phyloP scores from a whole-genome alignment of 1,140 invertebrate species.

The Cataglyphis hispanica region DNA sequence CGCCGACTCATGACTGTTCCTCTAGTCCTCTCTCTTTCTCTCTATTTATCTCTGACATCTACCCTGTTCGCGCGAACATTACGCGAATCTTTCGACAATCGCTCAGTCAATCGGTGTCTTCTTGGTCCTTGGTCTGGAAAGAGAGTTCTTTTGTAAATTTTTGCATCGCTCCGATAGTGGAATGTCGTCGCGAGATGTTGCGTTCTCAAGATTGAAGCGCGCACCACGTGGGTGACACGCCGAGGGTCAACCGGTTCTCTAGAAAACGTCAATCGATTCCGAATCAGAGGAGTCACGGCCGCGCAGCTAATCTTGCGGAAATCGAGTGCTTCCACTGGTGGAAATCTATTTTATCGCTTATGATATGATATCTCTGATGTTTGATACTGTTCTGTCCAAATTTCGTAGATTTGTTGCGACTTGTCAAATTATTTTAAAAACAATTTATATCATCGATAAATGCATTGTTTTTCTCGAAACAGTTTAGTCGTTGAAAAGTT shows the following conservation, averaged over 20 bases:
- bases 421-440: not conserved
- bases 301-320: not conserved
- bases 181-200: not conserved
- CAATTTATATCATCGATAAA: too few species aligned
- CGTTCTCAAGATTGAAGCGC: not conserved
- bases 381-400: not conserved
- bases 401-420: too few species aligned
- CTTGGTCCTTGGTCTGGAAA: not conserved
- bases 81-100: constrained; percentile 27
- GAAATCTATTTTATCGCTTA: not conserved
- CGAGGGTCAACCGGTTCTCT: constrained; percentile 14
- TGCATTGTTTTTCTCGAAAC: too few species aligned
- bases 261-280: not conserved
- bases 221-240: not conserved
- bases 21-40: not conserved
- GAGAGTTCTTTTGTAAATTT: constrained; percentile 9
- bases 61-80: constrained; percentile 19
- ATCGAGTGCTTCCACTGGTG: not conserved
- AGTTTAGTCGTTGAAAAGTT: too few species aligned
- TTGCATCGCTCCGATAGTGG: not conserved
- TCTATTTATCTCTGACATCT: constrained; percentile 5
- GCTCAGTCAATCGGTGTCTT: constrained; percentile 31
- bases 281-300: not conserved
- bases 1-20: not conserved
- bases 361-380: not conserved